phyloP scores from a whole-genome alignment of 2,797 vertebrate genomes.

The Mus minutoides region DNA sequence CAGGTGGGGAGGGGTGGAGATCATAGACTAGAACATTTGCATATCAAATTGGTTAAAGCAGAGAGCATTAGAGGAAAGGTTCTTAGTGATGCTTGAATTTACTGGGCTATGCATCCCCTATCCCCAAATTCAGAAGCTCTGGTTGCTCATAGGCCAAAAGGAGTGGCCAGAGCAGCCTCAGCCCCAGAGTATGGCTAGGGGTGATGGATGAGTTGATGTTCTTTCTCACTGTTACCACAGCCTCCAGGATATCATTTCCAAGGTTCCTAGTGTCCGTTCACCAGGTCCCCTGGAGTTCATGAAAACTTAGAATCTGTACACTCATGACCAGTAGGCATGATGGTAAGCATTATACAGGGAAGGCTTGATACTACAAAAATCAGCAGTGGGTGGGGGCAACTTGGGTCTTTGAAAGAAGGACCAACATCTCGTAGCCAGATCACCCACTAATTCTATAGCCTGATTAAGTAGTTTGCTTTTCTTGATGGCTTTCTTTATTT shows the following conservation, averaged over 20 bases:
- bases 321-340: neutral
- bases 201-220: neutral
- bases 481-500: slow-evolving; percentile 9
- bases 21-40: slow-evolving; percentile 17
- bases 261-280: neutral
- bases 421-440: neutral
- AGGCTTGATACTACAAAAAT: neutral
- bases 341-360: neutral
- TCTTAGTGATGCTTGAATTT: slow-evolving; percentile 14
- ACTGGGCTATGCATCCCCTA: neutral
- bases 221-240: neutral
- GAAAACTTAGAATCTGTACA: neutral
- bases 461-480: neutral
- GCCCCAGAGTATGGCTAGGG: neutral
- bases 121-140: neutral
- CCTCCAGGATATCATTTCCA: neutral
- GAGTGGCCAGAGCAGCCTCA: neutral
- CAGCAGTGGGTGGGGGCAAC: neutral
- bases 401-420: neutral
- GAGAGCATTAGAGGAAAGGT: neutral
- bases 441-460: neutral
- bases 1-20: neutral
- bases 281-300: neutral
- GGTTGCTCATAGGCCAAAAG: neutral
- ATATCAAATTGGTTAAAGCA: neutral